Percentiles rank a stretch among this genome's conserved stretches.
phyloP scores from a whole-genome alignment of 2,797 vertebrate genomes.

The Tadarida brasiliensis region DNA sequence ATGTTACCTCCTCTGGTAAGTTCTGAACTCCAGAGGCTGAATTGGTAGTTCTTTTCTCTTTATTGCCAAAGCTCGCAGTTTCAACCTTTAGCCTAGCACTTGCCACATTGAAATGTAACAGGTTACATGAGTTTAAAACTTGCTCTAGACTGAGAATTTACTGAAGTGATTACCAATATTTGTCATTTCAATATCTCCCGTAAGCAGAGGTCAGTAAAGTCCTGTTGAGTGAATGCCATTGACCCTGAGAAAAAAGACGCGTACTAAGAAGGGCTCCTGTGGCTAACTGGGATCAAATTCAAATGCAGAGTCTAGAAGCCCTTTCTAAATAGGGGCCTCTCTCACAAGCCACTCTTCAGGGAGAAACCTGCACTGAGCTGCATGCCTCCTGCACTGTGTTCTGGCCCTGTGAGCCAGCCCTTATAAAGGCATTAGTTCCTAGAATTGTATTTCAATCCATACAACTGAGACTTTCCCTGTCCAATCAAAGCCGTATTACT shows the following conservation, averaged over 20 bases:
- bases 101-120: not conserved
- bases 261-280: not conserved
- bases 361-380: not conserved
- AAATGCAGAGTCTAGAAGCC: not conserved
- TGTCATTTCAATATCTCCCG: not conserved
- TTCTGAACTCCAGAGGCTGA: not conserved
- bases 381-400: not conserved
- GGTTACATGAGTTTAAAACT: not conserved
- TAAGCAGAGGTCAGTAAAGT: not conserved
- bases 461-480: not conserved
- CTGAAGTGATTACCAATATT: not conserved
- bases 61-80: not conserved
- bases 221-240: not conserved
- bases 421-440: not conserved
- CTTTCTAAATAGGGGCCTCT: not conserved
- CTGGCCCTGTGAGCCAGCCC: not conserved
- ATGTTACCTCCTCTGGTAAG: not conserved
- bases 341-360: not conserved
- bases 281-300: not conserved
- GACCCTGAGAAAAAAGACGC: not conserved
- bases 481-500: not conserved
- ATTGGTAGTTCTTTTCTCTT: not conserved
- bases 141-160: not conserved
- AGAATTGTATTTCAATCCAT: not conserved
- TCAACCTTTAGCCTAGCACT: not conserved